Evolutionary conservation across 2,113 vertebrate species (phyloP).

Genomic region (Motacilla tschutschensis): DNA sequence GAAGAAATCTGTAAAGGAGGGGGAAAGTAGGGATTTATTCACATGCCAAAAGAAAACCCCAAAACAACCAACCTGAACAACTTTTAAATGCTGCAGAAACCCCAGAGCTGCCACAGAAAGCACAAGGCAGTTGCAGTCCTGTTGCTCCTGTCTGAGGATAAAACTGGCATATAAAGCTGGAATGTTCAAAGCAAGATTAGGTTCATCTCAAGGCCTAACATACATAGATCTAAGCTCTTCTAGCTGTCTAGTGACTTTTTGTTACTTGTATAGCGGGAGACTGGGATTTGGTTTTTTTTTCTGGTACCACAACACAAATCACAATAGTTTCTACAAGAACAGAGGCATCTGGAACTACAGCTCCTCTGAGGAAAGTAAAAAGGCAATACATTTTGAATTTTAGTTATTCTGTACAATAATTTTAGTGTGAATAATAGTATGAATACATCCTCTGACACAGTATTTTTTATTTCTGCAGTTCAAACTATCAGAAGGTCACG

Average conservation of each 20-base stretch:
- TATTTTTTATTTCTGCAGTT: not conserved
- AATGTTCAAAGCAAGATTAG: not conserved
- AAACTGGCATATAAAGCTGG: not conserved
- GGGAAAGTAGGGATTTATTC: not conserved
- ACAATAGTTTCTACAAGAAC: not conserved
- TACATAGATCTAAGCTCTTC: not conserved
- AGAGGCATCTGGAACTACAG: not conserved
- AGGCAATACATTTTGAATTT: not conserved
- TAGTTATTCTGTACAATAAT: not conserved
- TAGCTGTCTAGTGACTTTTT: not conserved
- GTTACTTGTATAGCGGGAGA: not conserved
- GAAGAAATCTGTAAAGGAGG: not conserved
- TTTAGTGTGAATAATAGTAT: not conserved
- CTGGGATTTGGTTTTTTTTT: not conserved
- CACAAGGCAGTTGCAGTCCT: not conserved
- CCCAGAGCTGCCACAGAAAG: not conserved
- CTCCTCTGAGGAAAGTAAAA: not conserved
- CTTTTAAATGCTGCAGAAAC: not conserved
- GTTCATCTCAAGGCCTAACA: not conserved
- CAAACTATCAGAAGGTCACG: not conserved
- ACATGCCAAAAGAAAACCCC: accelerated
- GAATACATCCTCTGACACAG: not conserved
- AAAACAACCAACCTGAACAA: not conserved
- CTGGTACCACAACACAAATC: not conserved
- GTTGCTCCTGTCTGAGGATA: not conserved